Percentiles rank a stretch among this genome's conserved stretches.
phyloP scores from a whole-genome alignment of 1,140 invertebrate species.

The Streblospio benedicti region DNA sequence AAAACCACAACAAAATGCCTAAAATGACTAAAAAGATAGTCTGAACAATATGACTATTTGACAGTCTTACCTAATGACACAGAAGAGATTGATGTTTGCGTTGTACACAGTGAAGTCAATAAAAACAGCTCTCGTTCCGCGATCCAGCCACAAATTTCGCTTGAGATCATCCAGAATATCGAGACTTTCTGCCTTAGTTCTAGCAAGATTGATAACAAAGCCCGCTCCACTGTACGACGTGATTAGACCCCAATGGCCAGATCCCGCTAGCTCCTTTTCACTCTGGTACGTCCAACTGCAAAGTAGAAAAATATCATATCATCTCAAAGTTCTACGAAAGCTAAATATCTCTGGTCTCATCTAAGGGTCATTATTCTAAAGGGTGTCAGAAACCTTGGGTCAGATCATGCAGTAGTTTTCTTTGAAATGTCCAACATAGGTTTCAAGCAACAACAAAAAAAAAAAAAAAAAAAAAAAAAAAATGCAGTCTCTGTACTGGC shows the following conservation, averaged over 20 bases:
- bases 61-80: constrained; percentile 52
- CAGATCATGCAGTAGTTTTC: not conserved
- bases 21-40: not conserved
- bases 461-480: not conserved
- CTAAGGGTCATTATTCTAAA: not conserved
- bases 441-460: not conserved
- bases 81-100: constrained; percentile 65
- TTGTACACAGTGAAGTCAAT: constrained; percentile 68
- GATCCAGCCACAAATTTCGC: constrained; percentile 57
- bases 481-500: too few species aligned
- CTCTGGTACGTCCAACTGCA: constrained; percentile 49
- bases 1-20: not conserved
- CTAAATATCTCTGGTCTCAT: not conserved
- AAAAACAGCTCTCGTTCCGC: constrained; percentile 61
- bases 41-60: constrained; percentile 3
- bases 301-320: constrained; percentile 1
- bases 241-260: constrained; percentile 51
- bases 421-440: not conserved
- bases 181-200: constrained; percentile 39
- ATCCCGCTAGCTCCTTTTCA: constrained; percentile 44
- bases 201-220: constrained; percentile 47
- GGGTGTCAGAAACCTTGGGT: not conserved
- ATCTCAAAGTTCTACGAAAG: too few species aligned
- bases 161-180: constrained; percentile 52
- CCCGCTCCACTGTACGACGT: constrained; percentile 53